Evolutionary conservation across 2,797 vertebrate species (phyloP).

Genomic region (Monodelphis domestica): DNA sequence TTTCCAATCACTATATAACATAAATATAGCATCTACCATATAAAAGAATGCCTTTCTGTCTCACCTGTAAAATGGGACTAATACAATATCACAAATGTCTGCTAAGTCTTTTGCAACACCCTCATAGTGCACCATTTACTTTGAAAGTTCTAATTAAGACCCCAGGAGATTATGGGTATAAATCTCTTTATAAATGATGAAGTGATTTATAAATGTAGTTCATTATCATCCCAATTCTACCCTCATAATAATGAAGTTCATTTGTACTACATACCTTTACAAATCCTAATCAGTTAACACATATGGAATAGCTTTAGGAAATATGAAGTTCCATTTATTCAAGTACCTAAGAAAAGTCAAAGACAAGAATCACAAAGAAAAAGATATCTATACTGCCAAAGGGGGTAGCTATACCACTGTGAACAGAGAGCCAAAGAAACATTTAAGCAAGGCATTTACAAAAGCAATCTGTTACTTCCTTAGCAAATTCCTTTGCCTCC

Average conservation of each 20-base stretch:
- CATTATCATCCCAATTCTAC: not conserved
- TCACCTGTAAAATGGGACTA: not conserved
- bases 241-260: not conserved
- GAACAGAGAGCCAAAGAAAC: not conserved
- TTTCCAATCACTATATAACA: not conserved
- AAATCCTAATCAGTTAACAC: not conserved
- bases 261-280: not conserved
- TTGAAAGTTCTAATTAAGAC: not conserved
- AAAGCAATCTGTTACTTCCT: not conserved
- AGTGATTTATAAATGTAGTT: not conserved
- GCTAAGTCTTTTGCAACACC: not conserved
- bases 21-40: too few species aligned
- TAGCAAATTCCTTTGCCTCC: not conserved
- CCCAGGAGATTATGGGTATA: not conserved
- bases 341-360: not conserved
- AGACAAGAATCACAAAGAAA: not conserved
- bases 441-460: not conserved
- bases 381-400: not conserved
- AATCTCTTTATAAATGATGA: not conserved
- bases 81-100: not conserved
- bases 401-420: not conserved
- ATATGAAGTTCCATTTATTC: not conserved
- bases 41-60: not conserved
- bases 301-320: not conserved
- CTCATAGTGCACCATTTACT: not conserved